Conservation (phyloP, 1,140 invertebrate genomes). For the Pomacea maculata region DNA sequence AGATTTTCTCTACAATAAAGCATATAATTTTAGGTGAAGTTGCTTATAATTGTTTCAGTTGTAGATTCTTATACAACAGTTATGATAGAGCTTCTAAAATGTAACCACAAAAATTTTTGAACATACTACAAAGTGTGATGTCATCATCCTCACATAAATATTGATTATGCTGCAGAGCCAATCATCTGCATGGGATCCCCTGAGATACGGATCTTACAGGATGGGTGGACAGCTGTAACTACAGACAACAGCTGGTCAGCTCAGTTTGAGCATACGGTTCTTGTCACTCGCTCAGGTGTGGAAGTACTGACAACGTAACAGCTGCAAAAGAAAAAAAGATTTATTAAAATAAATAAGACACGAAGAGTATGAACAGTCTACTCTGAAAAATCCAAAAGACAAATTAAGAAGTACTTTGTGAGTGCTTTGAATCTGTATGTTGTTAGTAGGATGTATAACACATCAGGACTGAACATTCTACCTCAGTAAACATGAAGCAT, state of each 20-base stretch:
- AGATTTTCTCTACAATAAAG: too few species aligned
- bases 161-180: slow-evolving; percentile 73
- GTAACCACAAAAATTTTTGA: too few species aligned
- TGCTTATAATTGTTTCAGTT: too few species aligned
- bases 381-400: too few species aligned
- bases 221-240: slow-evolving; percentile 89
- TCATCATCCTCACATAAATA: too few species aligned
- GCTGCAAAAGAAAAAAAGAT: too few species aligned
- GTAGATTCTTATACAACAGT: neutral
- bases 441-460: neutral
- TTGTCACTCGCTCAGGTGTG: slow-evolving; percentile 75
- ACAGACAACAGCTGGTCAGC: slow-evolving; percentile 81
- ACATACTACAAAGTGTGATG: too few species aligned
- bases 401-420: neutral
- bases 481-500: too few species aligned
- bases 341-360: too few species aligned
- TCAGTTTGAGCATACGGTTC: slow-evolving; percentile 91
- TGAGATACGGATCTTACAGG: slow-evolving; percentile 78
- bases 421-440: neutral
- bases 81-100: neutral
- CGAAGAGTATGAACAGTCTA: too few species aligned
- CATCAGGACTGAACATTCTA: too few species aligned
- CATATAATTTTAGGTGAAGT: too few species aligned
- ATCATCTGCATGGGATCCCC: slow-evolving; percentile 78
- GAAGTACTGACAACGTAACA: slow-evolving; percentile 57